These are phyloP conservation scores for Anthonomus grandis DNA, from an alignment of 1,140 invertebrate genomes.

Conservation along the genomic window DNA sequence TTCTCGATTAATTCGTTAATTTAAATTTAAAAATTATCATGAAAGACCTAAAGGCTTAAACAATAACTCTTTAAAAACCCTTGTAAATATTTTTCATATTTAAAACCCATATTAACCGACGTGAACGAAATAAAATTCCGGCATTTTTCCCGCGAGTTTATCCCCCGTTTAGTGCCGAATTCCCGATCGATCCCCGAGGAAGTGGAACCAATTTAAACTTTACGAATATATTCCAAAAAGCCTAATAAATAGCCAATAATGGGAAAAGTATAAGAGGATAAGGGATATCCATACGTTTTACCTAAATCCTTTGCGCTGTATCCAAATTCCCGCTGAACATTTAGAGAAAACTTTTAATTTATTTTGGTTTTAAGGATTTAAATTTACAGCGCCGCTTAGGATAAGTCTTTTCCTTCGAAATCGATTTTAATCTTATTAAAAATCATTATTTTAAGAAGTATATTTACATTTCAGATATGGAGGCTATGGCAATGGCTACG, in stretches of 20 bases:
- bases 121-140: too few relatives aligned
- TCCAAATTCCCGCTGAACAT: slow-evolving; percentile 11
- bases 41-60: too few relatives aligned
- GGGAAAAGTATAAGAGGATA: slow-evolving; percentile 19
- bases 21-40: too few relatives aligned
- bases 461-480: too few relatives aligned
- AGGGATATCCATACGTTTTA: slow-evolving; percentile 23
- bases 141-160: too few relatives aligned
- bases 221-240: slow-evolving; percentile 20
- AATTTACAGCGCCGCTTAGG: background rate
- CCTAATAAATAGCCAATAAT: slow-evolving; percentile 28
- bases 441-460: too few relatives aligned
- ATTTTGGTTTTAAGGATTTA: slow-evolving; percentile 10
- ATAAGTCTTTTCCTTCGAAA: background rate
- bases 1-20: too few relatives aligned
- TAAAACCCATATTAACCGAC: too few relatives aligned
- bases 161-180: slow-evolving; percentile 1
- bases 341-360: slow-evolving; percentile 14
- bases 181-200: slow-evolving; percentile 8
- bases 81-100: too few relatives aligned
- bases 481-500: slow-evolving; percentile 5
- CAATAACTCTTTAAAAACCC: too few relatives aligned
- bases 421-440: too few relatives aligned
- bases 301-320: slow-evolving; percentile 14
- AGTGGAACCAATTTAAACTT: slow-evolving; percentile 26